Base-by-base conservation (phyloP, 2,797 vertebrate species). In the Cossypha heuglini region DNA sequence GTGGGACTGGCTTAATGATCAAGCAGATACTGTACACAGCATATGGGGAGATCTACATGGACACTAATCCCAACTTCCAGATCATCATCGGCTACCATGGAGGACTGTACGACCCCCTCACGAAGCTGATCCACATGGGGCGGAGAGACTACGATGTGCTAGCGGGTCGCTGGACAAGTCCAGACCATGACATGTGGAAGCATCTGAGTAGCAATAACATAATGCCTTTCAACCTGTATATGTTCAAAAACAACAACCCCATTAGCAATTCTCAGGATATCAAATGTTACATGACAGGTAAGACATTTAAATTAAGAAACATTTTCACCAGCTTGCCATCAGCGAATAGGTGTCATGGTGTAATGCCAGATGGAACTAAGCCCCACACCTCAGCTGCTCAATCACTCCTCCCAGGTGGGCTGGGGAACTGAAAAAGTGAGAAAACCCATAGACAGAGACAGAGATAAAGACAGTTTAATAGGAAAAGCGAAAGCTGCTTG, bases 191-290 rank as follows among this genome's bases (percentile, higher is more conserved):
- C 18, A 96, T 99, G 73, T 99, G 99, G 99, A 99, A 99, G 90
- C 98, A 98, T 12, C 98, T 99, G 55, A 99, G 99, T 95, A 98
- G 98, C 97, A 98, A 98, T 98, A 99, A 98, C 96, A 98, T 99
- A 35, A 98, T 99, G 97, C 99, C 99, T 25, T 99, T 99, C 97
- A 99, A 99, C 97, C 97, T 99, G 86, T 99, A 99, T 93, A 99
- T 99, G 99, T 99, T 99, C 97, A 99, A 99, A 98, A 99, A 99
- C 95, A 99, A 99, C 49, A 99, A 99, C 83, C 99, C 99, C 28
- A 98, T 99, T 84, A 99, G 99, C 98, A 99, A 99, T 97, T 98
- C 98, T 21, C 98, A 99, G 96, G 99, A 99, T 97, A 99, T 99
- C 95, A 99, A 99, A 96, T 99, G 99, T 97, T 99, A 99, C 98